Evolutionary conservation across 2,888 invertebrate species (phyloP), one percentile per base, ranked within the genome.

Genomic region (Agrotis exclamationis): DNA sequence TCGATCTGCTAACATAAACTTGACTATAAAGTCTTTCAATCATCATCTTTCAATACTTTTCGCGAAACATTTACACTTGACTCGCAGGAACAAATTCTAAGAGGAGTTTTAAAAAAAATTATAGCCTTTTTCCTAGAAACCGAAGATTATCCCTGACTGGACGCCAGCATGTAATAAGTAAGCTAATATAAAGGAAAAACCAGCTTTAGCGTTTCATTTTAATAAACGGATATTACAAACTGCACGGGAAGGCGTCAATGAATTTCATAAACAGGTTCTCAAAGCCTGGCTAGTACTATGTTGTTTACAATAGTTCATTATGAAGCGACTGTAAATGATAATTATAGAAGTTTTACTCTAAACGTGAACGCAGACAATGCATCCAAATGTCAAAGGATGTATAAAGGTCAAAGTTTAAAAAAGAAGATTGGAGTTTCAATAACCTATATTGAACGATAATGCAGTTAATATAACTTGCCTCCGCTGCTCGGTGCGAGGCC

Each of bases 151-250:
- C 33, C 28, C 53, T 28, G 1, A 22, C 39, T 54, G 44, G 11
- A 47, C 13, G n/a, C 54, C n/a, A 53, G 44, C 53, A 39, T 44
- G n/a, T 53, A 62, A 53, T 65, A 79, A 57, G 16, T 65, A 64
- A 57, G 16, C 45, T 74, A 22, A 60, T 60, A 62, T 65, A 48
- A 62, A 58, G 39, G 24, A 54, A 48, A 50, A 77, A 51, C 59
- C 50, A 63, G 63, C n/a, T 24, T 51, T 18, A 47, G 22, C 54
- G 48, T 54, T 47, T 13, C 28, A 70, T 70, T 78, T 81, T 78
- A 81, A 81, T 79, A 75, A 75, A 75, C 22, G 63, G 53, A 79
- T 70, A 70, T 75, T 75, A 75, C 24, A 64, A 64, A 63, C 47
- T 51, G 54, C 54, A 79, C 60, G 51, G 65, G 9, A 48, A 68